Percentiles rank a stretch among this genome's conserved stretches.
Conservation (phyloP, 1,140 invertebrate species). For the Pararge aegeria region DNA sequence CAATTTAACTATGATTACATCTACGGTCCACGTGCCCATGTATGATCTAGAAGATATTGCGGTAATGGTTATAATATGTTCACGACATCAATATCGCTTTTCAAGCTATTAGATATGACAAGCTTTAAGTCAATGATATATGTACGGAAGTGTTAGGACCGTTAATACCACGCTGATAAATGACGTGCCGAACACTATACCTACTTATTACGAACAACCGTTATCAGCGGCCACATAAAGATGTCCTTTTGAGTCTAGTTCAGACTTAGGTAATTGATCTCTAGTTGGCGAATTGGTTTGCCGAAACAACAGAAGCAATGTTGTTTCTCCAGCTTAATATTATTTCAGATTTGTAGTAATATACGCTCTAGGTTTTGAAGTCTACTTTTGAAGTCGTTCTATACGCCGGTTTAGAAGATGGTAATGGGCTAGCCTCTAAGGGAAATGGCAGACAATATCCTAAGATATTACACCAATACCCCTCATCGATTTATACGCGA, state of each 20-base stretch:
- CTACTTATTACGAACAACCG: constrained; percentile 45
- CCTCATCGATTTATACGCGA: too few species aligned
- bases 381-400: too few species aligned
- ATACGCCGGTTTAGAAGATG: too few species aligned
- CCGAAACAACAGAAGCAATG: constrained; percentile 23
- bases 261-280: constrained; percentile 54
- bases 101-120: constrained; percentile 1
- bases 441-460: too few species aligned
- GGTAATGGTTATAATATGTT: not conserved
- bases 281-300: constrained; percentile 36
- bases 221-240: constrained; percentile 50
- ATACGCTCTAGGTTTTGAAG: too few species aligned
- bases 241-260: constrained; percentile 45
- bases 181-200: constrained; percentile 26
- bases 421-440: too few species aligned
- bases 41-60: not conserved
- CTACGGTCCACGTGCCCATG: not conserved
- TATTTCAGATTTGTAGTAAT: too few species aligned
- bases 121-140: constrained; percentile 14
- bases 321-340: constrained; percentile 16
- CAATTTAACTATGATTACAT: not conserved
- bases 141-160: constrained; percentile 24
- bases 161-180: constrained; percentile 44
- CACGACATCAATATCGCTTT: not conserved
- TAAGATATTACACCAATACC: too few species aligned